Percentiles rank a stretch among this genome's conserved stretches.
phyloP scores from a whole-genome alignment of 2,113 vertebrate genomes.

The Corythornis cristatus region DNA sequence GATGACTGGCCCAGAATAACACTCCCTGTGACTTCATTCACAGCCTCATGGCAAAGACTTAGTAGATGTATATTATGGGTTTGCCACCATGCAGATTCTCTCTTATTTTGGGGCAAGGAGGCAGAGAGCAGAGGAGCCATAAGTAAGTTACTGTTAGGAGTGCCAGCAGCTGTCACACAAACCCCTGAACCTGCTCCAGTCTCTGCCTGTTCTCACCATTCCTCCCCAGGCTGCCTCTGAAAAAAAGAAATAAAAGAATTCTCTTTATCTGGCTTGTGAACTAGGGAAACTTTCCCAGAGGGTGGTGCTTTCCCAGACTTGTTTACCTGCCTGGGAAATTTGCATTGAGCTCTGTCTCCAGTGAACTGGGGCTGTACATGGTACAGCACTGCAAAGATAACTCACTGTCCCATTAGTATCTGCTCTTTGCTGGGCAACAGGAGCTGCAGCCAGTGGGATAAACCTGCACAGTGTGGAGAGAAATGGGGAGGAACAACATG shows the following conservation, averaged over 20 bases:
- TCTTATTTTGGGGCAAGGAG: background rate
- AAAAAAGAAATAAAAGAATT: background rate
- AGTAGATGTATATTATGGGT: background rate
- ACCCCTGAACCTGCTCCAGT: background rate
- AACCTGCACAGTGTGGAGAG: background rate
- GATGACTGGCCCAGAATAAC: background rate
- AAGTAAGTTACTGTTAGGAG: background rate
- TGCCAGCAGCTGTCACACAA: background rate
- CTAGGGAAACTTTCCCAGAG: slow-evolving; percentile 19
- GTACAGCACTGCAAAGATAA: background rate
- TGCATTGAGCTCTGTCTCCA: slow-evolving; percentile 12
- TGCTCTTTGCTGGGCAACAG: background rate
- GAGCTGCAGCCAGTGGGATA: background rate
- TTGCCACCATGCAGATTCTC: background rate
- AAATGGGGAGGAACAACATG: background rate
- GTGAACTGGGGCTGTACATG: background rate
- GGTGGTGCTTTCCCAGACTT: slow-evolving; percentile 44
- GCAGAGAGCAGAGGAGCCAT: background rate
- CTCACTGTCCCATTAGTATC: background rate
- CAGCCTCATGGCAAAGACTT: background rate
- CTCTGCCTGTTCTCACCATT: background rate
- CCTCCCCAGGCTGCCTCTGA: background rate
- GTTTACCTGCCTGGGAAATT: slow-evolving; percentile 54
- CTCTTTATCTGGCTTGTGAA: background rate
- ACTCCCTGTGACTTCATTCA: background rate